phyloP scores from a whole-genome alignment of 1,140 invertebrate species.

The Scaptomyza montana region DNA sequence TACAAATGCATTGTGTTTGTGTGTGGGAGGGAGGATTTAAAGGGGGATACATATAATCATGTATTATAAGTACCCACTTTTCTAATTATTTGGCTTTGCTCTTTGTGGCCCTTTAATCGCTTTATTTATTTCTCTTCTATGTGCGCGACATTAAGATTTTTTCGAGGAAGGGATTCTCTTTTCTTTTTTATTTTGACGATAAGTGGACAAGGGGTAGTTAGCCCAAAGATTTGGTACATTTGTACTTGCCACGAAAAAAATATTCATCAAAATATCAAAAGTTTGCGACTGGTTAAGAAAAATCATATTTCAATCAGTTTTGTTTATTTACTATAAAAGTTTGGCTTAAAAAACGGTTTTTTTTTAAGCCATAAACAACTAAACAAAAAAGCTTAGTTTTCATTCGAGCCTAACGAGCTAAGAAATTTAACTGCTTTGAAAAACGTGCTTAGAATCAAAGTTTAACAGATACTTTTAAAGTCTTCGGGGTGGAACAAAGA shows the following conservation, averaged over 20 bases:
- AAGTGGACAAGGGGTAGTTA: too few species aligned
- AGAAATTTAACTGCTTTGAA: too few species aligned
- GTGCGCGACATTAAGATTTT: constrained; percentile 22
- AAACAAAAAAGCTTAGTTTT: too few species aligned
- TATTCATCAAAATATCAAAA: too few species aligned
- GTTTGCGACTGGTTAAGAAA: too few species aligned
- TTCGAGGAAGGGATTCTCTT: constrained; percentile 13
- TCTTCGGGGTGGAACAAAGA: constrained; percentile 25
- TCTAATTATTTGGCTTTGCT: constrained; percentile 47
- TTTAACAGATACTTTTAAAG: not conserved
- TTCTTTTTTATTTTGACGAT: not conserved
- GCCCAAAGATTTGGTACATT: not conserved
- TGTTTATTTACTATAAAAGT: too few species aligned
- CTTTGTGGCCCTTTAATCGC: constrained; percentile 41
- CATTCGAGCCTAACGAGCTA: not conserved
- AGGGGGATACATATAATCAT: constrained; percentile 8
- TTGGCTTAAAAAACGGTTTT: too few species aligned
- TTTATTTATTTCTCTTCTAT: constrained; percentile 21
- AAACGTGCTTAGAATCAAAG: not conserved
- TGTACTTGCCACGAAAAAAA: too few species aligned
- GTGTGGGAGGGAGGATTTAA: not conserved
- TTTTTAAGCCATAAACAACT: too few species aligned
- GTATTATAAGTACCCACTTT: constrained; percentile 52
- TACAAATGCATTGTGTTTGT: constrained; percentile 40
- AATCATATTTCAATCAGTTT: too few species aligned